phyloP scores from a whole-genome alignment of 2,797 vertebrate species.

The Gymnoscopelus braueri region DNA sequence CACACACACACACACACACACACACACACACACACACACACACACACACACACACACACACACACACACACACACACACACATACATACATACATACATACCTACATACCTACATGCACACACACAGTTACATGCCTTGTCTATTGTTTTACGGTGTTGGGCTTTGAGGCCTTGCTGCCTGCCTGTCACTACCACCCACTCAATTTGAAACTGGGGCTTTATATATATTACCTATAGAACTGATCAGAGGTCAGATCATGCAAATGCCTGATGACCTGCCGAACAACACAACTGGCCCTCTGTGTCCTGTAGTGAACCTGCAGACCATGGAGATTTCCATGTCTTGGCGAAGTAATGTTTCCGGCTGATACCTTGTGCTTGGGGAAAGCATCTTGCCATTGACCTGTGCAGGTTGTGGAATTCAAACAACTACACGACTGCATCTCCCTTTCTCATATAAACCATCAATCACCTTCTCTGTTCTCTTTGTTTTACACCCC shows the following conservation, averaged over 20 bases:
- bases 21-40: background rate
- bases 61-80: too few species aligned
- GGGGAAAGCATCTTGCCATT: background rate
- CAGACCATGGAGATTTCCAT: slow-evolving; percentile 3
- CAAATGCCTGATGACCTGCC: slow-evolving; percentile 24
- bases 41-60: too few species aligned
- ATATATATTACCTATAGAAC: slow-evolving; percentile 19
- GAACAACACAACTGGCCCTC: background rate
- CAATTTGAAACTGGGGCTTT: slow-evolving; percentile 38
- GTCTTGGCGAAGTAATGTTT: slow-evolving; percentile 13
- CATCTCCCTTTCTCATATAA: slow-evolving; percentile 31
- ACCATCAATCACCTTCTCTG: slow-evolving; percentile 20
- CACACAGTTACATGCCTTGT: background rate
- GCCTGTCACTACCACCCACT: slow-evolving; percentile 21
- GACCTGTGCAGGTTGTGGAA: background rate
- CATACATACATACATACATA: too few species aligned
- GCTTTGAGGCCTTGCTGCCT: background rate
- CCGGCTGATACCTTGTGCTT: background rate
- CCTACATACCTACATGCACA: too few species aligned
- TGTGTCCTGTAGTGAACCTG: slow-evolving; percentile 34
- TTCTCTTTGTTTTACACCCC: slow-evolving; percentile 40
- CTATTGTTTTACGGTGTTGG: slow-evolving; percentile 20
- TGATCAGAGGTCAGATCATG: slow-evolving; percentile 37
- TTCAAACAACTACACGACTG: slow-evolving; percentile 10
- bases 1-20: slow-evolving; percentile 16